phyloP scores from a whole-genome alignment of 2,888 invertebrate species.

The Camptogramma bilineatum region DNA sequence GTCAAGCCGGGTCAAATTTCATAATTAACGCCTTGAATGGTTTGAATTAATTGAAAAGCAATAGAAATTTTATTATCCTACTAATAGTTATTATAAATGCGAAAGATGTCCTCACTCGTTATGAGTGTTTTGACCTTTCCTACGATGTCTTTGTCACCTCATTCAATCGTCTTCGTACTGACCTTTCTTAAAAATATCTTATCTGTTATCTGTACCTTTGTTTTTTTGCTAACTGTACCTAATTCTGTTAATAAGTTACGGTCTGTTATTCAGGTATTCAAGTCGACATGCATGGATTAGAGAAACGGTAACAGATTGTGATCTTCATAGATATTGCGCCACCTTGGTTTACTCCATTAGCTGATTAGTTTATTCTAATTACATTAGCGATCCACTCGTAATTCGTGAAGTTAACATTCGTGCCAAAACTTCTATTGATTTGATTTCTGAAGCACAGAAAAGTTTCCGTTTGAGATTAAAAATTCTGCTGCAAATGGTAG shows the following conservation, averaged over 20 bases:
- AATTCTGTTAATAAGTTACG: slow-evolving; percentile 41
- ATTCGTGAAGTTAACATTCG: slow-evolving; percentile 41
- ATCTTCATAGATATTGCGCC: slow-evolving; percentile 60
- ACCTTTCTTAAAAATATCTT: neutral
- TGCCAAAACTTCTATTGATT: slow-evolving; percentile 38
- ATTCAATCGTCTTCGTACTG: no score
- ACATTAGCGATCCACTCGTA: slow-evolving; percentile 56
- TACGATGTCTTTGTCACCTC: no score
- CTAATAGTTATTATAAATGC: no score
- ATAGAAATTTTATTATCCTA: no score
- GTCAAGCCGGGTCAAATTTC: no score
- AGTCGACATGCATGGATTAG: slow-evolving; percentile 39
- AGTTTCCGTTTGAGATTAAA: slow-evolving; percentile 20
- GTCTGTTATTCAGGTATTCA: slow-evolving; percentile 31
- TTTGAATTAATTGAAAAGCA: no score
- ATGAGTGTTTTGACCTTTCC: no score
- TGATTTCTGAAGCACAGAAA: slow-evolving; percentile 19
- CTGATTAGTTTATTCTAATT: slow-evolving; percentile 68
- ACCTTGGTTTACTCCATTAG: slow-evolving; percentile 70
- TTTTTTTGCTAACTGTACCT: slow-evolving; percentile 21
- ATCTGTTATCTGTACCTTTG: no score
- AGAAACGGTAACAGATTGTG: slow-evolving; percentile 55
- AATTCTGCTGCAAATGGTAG: neutral
- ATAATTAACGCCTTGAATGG: no score
- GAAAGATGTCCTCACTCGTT: no score